phyloP scores from a whole-genome alignment of 2,888 invertebrate genomes.

The Acanthococcus lagerstroemiae region DNA sequence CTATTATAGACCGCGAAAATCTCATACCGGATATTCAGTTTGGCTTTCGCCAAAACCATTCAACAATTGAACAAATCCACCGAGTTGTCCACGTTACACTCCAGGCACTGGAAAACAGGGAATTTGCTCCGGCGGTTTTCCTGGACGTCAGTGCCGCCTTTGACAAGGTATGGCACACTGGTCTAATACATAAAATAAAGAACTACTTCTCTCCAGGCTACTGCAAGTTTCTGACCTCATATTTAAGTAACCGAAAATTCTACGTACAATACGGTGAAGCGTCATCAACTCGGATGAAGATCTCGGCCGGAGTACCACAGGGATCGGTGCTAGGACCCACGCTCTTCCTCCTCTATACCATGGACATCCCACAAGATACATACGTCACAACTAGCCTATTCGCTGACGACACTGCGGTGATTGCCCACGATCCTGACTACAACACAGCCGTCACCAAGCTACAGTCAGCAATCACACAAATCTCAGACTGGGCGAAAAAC shows the following conservation, averaged over 20 bases:
- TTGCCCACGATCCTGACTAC: not conserved
- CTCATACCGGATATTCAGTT: not conserved
- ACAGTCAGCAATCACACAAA: not conserved
- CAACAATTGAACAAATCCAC: not conserved
- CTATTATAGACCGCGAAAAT: not conserved
- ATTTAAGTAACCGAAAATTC: not conserved
- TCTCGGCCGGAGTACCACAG: constrained; percentile 7
- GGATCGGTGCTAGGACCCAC: constrained; percentile 3
- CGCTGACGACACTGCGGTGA: not conserved
- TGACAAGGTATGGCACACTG: not conserved
- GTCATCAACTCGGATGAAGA: not conserved
- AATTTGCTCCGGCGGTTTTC: not conserved
- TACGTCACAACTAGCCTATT: not conserved
- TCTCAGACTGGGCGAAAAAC: not conserved
- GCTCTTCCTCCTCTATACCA: too few species aligned
- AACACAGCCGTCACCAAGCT: not conserved
- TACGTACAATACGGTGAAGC: not conserved
- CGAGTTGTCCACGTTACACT: not conserved
- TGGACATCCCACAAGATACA: not conserved
- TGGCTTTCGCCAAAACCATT: not conserved
- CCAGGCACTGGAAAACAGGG: not conserved
- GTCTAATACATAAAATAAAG: not conserved
- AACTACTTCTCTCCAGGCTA: not conserved
- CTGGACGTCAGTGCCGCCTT: not conserved
- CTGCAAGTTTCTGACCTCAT: not conserved